Conservation (phyloP, 2,797 vertebrate genomes). For the Sebastes itinus region DNA sequence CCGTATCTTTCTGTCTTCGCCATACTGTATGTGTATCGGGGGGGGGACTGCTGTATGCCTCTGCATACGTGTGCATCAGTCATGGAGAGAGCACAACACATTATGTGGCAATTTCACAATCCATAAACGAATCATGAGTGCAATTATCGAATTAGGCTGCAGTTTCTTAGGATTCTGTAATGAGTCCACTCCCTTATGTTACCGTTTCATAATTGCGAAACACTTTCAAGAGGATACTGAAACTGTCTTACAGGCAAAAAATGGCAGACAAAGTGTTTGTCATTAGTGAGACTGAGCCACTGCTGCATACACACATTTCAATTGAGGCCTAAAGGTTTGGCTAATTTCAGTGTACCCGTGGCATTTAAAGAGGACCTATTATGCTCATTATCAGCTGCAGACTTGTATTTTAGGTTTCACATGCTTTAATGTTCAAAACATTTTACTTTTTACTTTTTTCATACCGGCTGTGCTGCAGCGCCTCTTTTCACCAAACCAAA, state of each 20-base stretch:
- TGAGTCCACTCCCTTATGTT: slow-evolving; percentile 27
- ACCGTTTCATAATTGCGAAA: slow-evolving; percentile 15
- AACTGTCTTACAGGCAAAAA: background rate
- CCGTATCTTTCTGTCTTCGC: background rate
- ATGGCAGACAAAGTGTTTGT: background rate
- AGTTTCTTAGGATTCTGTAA: slow-evolving; percentile 17
- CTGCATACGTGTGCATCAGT: background rate
- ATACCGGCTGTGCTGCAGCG: too few relatives aligned
- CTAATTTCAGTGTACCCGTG: background rate
- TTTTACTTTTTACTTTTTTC: too few relatives aligned
- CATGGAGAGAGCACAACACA: background rate
- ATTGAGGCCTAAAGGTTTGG: background rate
- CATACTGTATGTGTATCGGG: background rate
- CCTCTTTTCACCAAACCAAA: too few relatives aligned
- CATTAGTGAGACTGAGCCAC: background rate
- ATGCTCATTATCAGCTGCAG: too few relatives aligned
- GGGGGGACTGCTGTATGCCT: background rate
- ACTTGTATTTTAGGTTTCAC: too few relatives aligned
- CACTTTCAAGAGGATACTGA: background rate
- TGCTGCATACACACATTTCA: background rate
- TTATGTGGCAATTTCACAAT: slow-evolving; percentile 28
- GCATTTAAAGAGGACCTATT: too few relatives aligned
- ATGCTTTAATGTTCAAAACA: too few relatives aligned
- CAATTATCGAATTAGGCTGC: slow-evolving; percentile 27
- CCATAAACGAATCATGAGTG: slow-evolving; percentile 18